Base-by-base conservation (phyloP, 2,113 vertebrate genomes). In the Phalacrocorax brasilianus region DNA sequence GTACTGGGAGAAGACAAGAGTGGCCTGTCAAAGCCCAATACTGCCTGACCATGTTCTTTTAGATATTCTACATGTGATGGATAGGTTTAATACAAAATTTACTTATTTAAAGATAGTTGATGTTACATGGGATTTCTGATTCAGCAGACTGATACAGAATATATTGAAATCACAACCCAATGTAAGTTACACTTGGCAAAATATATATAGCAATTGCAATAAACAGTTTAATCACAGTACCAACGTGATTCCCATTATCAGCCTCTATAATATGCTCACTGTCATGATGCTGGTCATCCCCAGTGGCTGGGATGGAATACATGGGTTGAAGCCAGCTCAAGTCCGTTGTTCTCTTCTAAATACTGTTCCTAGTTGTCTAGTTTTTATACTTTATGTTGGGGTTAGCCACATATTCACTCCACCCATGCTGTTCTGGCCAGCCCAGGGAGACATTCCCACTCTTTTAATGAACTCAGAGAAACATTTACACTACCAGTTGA, bases 281-380 rank as follows among this genome's bases (percentile, higher is more conserved):
- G 15, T 28, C 16, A 12, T 42, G n/a, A 68, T 0, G 0, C 27
- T 45, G n/a, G 47, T 10, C 5, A 35, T 63, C 4, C 20, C 12
- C 38, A 33, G 21, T 27, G 1, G 0, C 16, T 1, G 0, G 49
- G 40, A 72, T 65, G 28, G n/a, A 77, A 50, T 28, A 55, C 4
- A 22, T 2, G 12, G 23, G 12, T 47, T 84, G 53, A 68, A 84
- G 50, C 28, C 32, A 74, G 4, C 40, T 70, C 27, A 40, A 61
- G n/a, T 9, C 59, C 1, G 1, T 68, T 85, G 9, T 11, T 63
- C 4, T 23, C 58, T 67, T 79, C 7, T 3, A 62, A 93, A 67
- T 55, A 16, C 13, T 79, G 38, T 17, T 73, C 4, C 11, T 40
- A 33, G 23, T 49, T 79, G 12, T 38, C 71, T 47, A 7, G 23